These are phyloP conservation scores for Protophormia terraenovae DNA, from an alignment of 2,888 invertebrate genomes.

Conservation along the genomic window DNA sequence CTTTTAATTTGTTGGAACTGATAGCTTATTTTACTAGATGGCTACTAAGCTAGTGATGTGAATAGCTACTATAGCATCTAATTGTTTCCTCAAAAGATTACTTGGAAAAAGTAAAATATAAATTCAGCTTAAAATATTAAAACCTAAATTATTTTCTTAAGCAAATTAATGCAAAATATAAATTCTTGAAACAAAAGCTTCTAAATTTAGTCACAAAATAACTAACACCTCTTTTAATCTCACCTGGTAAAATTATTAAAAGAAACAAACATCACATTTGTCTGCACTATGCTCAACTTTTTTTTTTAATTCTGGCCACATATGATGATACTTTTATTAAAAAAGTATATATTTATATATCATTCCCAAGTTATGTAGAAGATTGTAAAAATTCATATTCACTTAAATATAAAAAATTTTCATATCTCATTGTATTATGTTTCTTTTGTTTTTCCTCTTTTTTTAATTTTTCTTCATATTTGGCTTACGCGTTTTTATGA, in stretches of 20 bases:
- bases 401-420: slow-evolving; percentile 24
- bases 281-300: background rate
- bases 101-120: too few relatives aligned
- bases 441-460: background rate
- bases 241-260: background rate
- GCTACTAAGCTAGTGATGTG: too few relatives aligned
- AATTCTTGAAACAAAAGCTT: too few relatives aligned
- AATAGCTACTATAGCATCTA: too few relatives aligned
- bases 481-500: slow-evolving; percentile 37
- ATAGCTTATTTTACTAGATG: too few relatives aligned
- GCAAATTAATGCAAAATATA: too few relatives aligned
- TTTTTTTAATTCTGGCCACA: slow-evolving; percentile 51
- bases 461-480: background rate
- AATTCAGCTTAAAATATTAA: too few relatives aligned
- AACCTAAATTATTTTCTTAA: too few relatives aligned
- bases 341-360: slow-evolving; percentile 6
- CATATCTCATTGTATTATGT: background rate
- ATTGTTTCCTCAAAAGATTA: too few relatives aligned
- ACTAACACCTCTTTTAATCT: background rate
- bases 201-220: too few relatives aligned
- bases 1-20: too few relatives aligned
- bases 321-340: slow-evolving; percentile 60
- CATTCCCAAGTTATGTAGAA: background rate
- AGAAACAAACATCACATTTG: slow-evolving; percentile 27
- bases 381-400: slow-evolving; percentile 39